These are phyloP conservation scores for Siniperca scherzeri DNA, from an alignment of 2,797 vertebrate species.

Conservation along the genomic window DNA sequence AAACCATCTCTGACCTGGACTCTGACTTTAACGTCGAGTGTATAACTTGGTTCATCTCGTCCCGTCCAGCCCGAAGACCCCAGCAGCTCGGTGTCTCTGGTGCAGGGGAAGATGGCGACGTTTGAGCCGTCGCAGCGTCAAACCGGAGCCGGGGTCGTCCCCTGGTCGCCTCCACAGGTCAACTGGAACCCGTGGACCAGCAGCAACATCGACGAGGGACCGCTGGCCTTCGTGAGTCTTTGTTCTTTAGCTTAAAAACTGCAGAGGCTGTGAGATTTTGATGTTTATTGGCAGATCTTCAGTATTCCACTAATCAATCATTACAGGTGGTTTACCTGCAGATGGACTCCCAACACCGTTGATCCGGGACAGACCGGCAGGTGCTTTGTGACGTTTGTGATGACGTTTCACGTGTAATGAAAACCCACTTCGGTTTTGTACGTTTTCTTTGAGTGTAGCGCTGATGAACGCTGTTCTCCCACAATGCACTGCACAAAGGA, in stretches of 20 bases:
- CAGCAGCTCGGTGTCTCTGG: constrained; percentile 85
- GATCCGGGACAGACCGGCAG: no score
- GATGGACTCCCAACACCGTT: no score
- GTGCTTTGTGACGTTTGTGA: no score
- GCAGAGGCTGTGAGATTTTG: neutral
- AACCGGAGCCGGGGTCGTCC: constrained; percentile 89
- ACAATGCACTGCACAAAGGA: no score
- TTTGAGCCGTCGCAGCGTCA: constrained; percentile 95
- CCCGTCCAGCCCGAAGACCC: constrained; percentile 86
- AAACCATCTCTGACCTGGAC: neutral
- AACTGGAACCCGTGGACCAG: constrained; percentile 99
- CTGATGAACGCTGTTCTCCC: no score
- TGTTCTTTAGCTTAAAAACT: neutral
- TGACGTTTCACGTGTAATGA: no score
- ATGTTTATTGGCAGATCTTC: neutral
- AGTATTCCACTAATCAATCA: no score
- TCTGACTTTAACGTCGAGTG: neutral
- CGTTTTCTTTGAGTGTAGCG: no score
- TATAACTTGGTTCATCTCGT: neutral
- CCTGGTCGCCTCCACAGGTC: constrained; percentile 97
- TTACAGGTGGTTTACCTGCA: no score
- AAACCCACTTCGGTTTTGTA: no score
- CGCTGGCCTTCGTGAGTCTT: constrained; percentile 79
- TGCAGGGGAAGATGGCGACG: constrained; percentile 91
- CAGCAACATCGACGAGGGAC: constrained; percentile 98